A percentile compares a stretch with the other conserved stretches of the same genome.
Evolutionary conservation across 2,888 invertebrate species (phyloP).

Genomic region (Drosophila mimica): DNA sequence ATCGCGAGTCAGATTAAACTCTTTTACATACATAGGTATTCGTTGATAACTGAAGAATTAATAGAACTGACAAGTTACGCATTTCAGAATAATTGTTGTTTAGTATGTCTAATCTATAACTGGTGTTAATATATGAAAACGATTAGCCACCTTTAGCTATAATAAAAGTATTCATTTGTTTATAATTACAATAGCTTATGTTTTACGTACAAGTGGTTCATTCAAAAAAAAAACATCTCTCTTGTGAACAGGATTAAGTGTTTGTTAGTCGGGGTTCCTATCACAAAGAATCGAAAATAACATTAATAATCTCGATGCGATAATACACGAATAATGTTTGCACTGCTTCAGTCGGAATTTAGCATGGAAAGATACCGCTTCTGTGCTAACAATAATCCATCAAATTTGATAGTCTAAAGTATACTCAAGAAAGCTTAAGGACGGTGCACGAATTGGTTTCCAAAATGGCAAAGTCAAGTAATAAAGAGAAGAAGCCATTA

Average conservation of each 20-base stretch:
- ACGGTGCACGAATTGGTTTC: neutral
- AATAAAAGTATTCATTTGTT: neutral
- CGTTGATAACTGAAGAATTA: neutral
- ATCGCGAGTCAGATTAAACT: neutral
- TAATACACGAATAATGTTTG: slow-evolving; percentile 20
- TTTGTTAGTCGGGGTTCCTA: slow-evolving; percentile 2
- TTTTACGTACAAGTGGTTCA: neutral
- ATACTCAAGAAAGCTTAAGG: neutral
- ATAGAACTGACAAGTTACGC: neutral
- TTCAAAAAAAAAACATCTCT: too few relatives aligned
- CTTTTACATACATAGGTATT: neutral
- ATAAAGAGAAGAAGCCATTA: slow-evolving; percentile 29
- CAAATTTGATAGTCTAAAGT: neutral
- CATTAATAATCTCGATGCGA: slow-evolving; percentile 30
- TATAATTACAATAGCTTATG: neutral
- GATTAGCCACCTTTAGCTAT: neutral
- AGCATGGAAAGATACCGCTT: slow-evolving; percentile 43
- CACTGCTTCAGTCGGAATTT: slow-evolving; percentile 50
- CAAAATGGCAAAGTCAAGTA: slow-evolving; percentile 15
- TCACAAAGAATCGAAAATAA: slow-evolving; percentile 13
- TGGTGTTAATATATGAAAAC: slow-evolving; percentile 19
- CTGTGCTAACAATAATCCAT: slow-evolving; percentile 37
- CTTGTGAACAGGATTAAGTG: neutral
- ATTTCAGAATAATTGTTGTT: slow-evolving; percentile 13
- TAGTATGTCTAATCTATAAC: slow-evolving; percentile 44